Base-by-base conservation (phyloP, 2,113 vertebrate genomes). In the Vulpes ferrilata region DNA sequence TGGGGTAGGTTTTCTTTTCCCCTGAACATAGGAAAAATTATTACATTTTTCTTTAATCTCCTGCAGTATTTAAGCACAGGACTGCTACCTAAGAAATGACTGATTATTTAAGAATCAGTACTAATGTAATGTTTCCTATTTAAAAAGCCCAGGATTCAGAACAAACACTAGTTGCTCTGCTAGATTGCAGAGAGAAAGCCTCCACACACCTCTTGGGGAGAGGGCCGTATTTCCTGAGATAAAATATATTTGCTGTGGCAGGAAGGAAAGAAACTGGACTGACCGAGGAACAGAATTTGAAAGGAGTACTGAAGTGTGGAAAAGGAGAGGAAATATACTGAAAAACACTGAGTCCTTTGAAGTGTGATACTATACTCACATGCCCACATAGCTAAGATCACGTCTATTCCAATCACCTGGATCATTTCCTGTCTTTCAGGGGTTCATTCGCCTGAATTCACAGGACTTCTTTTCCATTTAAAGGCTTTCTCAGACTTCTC, bases 381-480 rank as follows among this genome's bases (percentile, higher is more conserved):
- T 55, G 57, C 78, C 43, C 80, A 78, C 55, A 73, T 69, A 20
- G n/a, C 73, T 5, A 23, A 69, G 67, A 80, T 67, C 73, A 0
- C 2, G 35, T 16, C 22, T 22, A 25, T 15, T 20, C 81, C 16
- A 35, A 59, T 89, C 95, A 96, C 86, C 95, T 88, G 92, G 57
- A 38, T 59, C 82, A 60, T 32, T 93, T 84, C 64, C 80, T 65
- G 38, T 88, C 83, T 96, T 69, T 87, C 80, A 69, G 59, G 92
- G 60, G 51, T 59, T 92, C 76, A 62, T 30, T 53, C 1, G 9
- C 85, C 84, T 88, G 84, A 95, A 90, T 88, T 84, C 92, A 85
- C 35, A 74, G 19, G 89, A 74, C 87, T 88, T 83, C n/a, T 71
- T 96, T 90, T 93, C 90, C 88, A 78, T 82, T 82, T 57, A 90